Conservation (phyloP, 1,140 invertebrate species). For the Drosophila hydei region DNA sequence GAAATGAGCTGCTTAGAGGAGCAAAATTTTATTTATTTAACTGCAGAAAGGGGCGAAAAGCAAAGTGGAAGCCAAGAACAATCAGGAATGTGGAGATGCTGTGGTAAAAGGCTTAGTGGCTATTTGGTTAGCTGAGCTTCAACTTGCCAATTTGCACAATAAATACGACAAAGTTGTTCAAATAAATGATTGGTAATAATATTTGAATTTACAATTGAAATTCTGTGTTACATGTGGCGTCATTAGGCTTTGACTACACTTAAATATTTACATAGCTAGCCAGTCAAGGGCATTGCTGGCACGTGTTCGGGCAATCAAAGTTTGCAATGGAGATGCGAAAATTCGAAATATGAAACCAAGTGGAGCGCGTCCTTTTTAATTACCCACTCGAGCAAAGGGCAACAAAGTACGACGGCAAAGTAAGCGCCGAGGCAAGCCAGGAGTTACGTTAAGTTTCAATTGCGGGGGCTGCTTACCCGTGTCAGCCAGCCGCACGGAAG, state of each 20-base stretch:
- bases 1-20: slow-evolving; percentile 68
- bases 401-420: slow-evolving; percentile 36
- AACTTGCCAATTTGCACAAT: slow-evolving; percentile 12
- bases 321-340: slow-evolving; percentile 23
- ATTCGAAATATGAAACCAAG: slow-evolving; percentile 38
- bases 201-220: not conserved
- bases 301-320: slow-evolving; percentile 25
- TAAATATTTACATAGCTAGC: slow-evolving; percentile 5
- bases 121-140: slow-evolving; percentile 52
- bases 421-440: slow-evolving; percentile 18
- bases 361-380: slow-evolving; percentile 45
- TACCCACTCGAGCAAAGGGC: slow-evolving; percentile 46
- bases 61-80: slow-evolving; percentile 2
- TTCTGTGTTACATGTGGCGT: not conserved
- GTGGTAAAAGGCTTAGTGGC: slow-evolving; percentile 23
- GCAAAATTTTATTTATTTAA: slow-evolving; percentile 60
- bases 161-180: not conserved
- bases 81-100: slow-evolving; percentile 15
- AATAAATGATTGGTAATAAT: slow-evolving; percentile 28
- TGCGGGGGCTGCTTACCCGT: slow-evolving; percentile 40
- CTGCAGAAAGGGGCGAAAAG: slow-evolving; percentile 3
- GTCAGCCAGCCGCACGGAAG: slow-evolving; percentile 15
- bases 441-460: slow-evolving; percentile 43
- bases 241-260: not conserved
- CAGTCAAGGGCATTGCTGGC: not conserved